Evolutionary conservation across 2,888 invertebrate genomes (phyloP).

Genomic region (Noctua fimbriata): DNA sequence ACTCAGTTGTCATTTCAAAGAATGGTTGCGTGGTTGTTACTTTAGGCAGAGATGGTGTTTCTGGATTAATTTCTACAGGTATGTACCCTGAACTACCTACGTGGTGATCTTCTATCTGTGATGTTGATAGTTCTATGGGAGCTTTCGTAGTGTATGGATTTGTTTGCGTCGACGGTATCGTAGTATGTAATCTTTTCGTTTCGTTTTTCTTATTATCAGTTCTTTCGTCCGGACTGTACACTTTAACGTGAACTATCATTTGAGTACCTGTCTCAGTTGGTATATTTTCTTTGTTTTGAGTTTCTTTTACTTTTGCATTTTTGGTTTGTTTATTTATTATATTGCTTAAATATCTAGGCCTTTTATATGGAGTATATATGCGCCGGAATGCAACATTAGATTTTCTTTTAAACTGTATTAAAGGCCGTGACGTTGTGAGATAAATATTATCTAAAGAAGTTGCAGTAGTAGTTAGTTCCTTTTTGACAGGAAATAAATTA

Average conservation of each 20-base stretch:
- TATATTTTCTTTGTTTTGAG: constrained; percentile 52
- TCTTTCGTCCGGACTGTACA: constrained; percentile 85
- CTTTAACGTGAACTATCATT: constrained; percentile 92
- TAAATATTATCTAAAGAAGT: constrained; percentile 77
- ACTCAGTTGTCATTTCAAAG: constrained; percentile 74
- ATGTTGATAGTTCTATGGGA: constrained; percentile 75
- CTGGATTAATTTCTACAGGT: constrained; percentile 70
- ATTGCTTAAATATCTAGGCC: constrained; percentile 65
- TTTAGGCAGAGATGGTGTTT: constrained; percentile 62
- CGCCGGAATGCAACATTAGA: constrained; percentile 72
- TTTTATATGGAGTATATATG: constrained; percentile 73
- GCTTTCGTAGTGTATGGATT: constrained; percentile 71
- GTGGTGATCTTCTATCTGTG: constrained; percentile 84
- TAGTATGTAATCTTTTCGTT: constrained; percentile 54
- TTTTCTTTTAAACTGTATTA: constrained; percentile 83
- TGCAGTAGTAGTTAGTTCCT: constrained; percentile 67
- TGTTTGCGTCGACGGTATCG: constrained; percentile 55
- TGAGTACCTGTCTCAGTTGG: constrained; percentile 81
- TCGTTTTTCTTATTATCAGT: constrained; percentile 56
- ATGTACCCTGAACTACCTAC: constrained; percentile 85
- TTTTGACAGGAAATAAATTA: constrained; percentile 90
- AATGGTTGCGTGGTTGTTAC: constrained; percentile 71
- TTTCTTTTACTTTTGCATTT: constrained; percentile 34
- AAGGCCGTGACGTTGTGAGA: constrained; percentile 81
- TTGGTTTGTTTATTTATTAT: constrained; percentile 55